Base-by-base conservation (phyloP, 2,797 vertebrate species). In the Acrossocheilus fasciatus region DNA sequence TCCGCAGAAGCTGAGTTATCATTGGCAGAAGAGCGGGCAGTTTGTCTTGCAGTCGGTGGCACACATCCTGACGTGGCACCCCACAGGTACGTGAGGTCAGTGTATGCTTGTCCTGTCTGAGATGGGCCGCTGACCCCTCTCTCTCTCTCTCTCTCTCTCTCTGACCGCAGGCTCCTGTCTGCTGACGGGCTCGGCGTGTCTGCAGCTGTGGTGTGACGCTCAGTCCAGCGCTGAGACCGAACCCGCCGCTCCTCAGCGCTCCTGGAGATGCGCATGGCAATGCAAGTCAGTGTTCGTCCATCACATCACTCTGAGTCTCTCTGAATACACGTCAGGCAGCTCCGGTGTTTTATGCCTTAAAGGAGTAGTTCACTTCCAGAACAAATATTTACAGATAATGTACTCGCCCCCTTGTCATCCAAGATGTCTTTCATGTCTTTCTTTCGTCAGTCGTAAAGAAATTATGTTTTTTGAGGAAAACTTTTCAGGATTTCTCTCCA, bases 11-110 rank as follows among this genome's bases (percentile, higher is more conserved):
- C 91, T 94, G 83, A 96, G 94, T 89, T 97, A 93, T 92, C 98
- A 99, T 26, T 99, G 98, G 98, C 97, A 99, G 92, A 98, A 98
- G 91, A 97, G 94, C 82, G 98, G 97, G 59, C 98, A 99, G 68
- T 97, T 99, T 93, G 93, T 95, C 89, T 91, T 99, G 89, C 95
- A 97, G 87, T 95, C 96, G 18, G 90, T 96, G 89, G 97, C 94
- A 79, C 96, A 96, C 87, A 98, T 98, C 93, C 92, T 99, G 90
- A 97, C 97, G 0, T 99, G 98, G 98, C 97, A 98, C 92, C 98
- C 98, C 2, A 94, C 96, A 96, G 98, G 98, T 99, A 94, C 87
- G 10, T 45, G 8, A 17, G 15, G 12, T 81, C 41, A 39, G 23
- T 3, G 59, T 26, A 15, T 52, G 52, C 45, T 57, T 30, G 15